Evolutionary conservation across 2,797 vertebrate genomes (phyloP).

Genomic region (Diglossa cyanea): DNA sequence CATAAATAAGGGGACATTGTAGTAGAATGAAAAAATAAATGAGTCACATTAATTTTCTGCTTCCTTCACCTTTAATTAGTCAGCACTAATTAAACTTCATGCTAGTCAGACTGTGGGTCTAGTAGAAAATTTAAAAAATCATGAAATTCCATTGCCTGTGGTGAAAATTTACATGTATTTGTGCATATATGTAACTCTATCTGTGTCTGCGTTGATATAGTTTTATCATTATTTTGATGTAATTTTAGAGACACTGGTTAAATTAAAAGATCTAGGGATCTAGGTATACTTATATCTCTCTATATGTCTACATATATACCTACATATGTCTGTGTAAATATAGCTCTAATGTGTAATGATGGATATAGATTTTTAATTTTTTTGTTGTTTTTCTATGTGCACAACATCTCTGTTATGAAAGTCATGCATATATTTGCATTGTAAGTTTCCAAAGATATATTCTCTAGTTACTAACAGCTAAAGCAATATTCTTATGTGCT

Average conservation of each 20-base stretch:
- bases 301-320: too few species aligned
- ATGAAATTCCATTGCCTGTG: neutral
- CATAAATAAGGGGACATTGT: neutral
- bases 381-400: neutral
- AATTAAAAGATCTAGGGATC: neutral
- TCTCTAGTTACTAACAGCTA: neutral
- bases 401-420: neutral
- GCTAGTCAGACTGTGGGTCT: neutral
- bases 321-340: neutral
- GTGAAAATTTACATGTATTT: neutral
- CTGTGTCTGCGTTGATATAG: rapidly evolving
- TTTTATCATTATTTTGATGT: neutral
- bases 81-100: neutral
- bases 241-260: neutral
- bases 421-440: neutral
- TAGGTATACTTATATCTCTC: neutral
- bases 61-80: constrained; percentile 26
- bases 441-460: neutral
- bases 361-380: rapidly evolving
- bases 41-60: neutral
- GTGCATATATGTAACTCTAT: neutral
- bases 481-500: neutral
- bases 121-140: neutral
- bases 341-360: neutral
- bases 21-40: neutral